phyloP scores from a whole-genome alignment of 2,113 vertebrate species.

The Lepidothrix coronata region DNA sequence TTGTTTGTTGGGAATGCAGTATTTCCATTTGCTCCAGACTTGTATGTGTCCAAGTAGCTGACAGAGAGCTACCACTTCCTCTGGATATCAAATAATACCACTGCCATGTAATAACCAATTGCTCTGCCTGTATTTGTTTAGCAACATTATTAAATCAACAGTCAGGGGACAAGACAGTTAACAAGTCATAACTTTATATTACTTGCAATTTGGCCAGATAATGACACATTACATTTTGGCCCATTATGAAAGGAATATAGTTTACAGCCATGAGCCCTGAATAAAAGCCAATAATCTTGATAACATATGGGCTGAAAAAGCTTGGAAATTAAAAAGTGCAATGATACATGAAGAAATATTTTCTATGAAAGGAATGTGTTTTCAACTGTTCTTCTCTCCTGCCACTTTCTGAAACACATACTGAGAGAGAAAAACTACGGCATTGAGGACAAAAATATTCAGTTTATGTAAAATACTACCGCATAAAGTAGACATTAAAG shows the following conservation, averaged over 20 bases:
- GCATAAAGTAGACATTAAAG: background rate
- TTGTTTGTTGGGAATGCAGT: background rate
- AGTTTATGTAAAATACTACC: background rate
- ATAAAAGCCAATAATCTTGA: background rate
- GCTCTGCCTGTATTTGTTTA: background rate
- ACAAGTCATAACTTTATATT: background rate
- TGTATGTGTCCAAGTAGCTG: fast-evolving
- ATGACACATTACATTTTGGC: background rate
- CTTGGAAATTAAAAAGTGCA: background rate
- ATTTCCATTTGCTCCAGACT: background rate
- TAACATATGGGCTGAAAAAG: background rate
- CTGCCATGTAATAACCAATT: background rate
- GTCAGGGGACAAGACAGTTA: background rate
- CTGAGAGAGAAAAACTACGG: background rate
- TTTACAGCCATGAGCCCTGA: background rate
- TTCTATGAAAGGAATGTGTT: background rate
- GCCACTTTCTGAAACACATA: background rate
- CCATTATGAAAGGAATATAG: background rate
- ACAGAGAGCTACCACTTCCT: background rate
- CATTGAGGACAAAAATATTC: background rate
- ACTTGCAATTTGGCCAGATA: background rate
- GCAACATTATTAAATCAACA: background rate
- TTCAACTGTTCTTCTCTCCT: background rate
- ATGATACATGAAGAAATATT: background rate
- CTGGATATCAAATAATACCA: background rate